phyloP scores from a whole-genome alignment of 1,140 invertebrate genomes.

The Tachypleus tridentatus region DNA sequence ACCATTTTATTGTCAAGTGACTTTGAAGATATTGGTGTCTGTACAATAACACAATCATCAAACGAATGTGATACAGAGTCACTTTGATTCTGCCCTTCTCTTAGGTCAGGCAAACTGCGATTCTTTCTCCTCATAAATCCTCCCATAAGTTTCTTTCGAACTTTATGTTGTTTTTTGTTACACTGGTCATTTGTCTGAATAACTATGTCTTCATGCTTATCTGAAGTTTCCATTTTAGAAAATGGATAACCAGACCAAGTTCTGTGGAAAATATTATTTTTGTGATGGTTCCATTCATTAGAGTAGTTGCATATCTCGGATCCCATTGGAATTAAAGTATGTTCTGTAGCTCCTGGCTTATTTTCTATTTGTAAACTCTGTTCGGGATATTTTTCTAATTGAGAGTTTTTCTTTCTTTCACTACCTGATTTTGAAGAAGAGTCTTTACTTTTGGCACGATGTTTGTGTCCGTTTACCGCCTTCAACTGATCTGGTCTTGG shows the following conservation, averaged over 20 bases:
- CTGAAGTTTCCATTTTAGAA: constrained; percentile 1
- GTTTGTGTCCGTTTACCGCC: too few relatives aligned
- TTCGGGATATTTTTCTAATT: too few relatives aligned
- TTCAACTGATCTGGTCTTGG: too few relatives aligned
- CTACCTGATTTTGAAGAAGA: too few relatives aligned
- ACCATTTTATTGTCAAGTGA: too few relatives aligned
- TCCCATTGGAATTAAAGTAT: constrained; percentile 2
- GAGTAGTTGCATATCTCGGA: constrained; percentile 19
- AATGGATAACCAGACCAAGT: constrained; percentile 20
- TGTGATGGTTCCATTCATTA: constrained; percentile 26
- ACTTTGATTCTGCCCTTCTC: constrained; percentile 46
- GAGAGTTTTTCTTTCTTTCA: too few relatives aligned
- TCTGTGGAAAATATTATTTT: constrained; percentile 18
- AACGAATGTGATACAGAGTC: constrained; percentile 10
- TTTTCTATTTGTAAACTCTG: too few relatives aligned
- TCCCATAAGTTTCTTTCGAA: constrained; percentile 76
- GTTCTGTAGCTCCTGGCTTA: too few relatives aligned
- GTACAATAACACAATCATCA: constrained; percentile 13
- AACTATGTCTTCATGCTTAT: too few relatives aligned
- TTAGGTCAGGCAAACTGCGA: constrained; percentile 77
- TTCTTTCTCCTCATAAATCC: constrained; percentile 77
- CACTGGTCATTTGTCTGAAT: too few relatives aligned
- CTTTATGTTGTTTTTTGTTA: constrained; percentile 81
- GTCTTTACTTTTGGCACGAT: too few relatives aligned
- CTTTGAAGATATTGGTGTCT: too few relatives aligned